These are phyloP conservation scores for Cephalopachus bancanus DNA, from an alignment of 2,797 vertebrate species.

Conservation along the genomic window DNA sequence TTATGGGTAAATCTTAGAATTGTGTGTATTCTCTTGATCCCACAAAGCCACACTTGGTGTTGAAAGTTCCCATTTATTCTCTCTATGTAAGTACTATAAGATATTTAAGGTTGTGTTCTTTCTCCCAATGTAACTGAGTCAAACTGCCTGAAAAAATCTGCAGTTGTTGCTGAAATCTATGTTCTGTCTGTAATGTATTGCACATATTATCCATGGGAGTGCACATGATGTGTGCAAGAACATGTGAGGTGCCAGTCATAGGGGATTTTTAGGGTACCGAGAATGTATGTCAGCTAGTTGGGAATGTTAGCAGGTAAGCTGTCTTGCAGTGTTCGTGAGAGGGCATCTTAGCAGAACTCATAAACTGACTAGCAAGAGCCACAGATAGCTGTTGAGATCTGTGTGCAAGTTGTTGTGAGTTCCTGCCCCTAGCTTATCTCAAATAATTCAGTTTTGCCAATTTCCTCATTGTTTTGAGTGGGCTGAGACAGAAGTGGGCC, in stretches of 20 bases:
- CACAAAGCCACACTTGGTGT: no score
- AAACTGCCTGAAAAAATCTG: neutral
- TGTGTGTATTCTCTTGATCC: neutral
- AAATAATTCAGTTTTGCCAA: neutral
- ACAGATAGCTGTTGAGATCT: neutral
- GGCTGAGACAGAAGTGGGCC: neutral
- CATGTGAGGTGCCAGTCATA: neutral
- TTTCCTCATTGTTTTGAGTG: neutral
- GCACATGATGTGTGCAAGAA: neutral
- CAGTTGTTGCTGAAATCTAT: neutral
- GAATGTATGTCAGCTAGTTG: no score
- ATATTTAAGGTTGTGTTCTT: neutral
- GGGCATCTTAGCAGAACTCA: neutral
- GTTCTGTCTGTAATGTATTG: neutral
- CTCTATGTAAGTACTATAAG: neutral
- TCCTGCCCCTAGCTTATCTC: no score
- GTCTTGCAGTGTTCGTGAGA: neutral
- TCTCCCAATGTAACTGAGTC: neutral
- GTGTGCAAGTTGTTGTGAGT: neutral
- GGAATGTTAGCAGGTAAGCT: neutral
- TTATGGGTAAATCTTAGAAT: neutral
- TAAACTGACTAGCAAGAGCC: neutral
- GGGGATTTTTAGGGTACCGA: no score
- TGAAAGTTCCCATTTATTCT: neutral
- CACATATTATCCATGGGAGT: neutral